Evolutionary conservation across 2,113 vertebrate genomes (phyloP), one percentile per base, ranked within the genome.

Genomic region (Mus pahari): DNA sequence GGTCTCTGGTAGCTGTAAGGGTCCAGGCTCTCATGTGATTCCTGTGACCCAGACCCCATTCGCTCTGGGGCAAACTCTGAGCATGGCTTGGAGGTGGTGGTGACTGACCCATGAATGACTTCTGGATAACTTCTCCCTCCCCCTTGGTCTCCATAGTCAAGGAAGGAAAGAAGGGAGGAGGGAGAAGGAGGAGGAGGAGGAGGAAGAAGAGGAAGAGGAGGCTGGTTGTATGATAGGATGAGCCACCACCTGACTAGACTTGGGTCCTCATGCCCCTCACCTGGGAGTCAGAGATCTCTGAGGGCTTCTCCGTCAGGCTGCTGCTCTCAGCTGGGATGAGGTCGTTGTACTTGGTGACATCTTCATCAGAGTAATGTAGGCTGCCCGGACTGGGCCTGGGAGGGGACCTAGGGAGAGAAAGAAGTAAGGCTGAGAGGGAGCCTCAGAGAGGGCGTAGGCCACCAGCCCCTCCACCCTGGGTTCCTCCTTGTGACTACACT

Each of bases 331-430:
- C 99, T 0, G 99, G 99, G 98, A 99, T 99, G 97, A 99, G 98
- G 98, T 99, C 99, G 0, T 99, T 99, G 98, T 99, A 99, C 96
- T 99, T 99, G 98, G 99, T 99, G 94, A 99, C 99, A 0, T 99
- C 99, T 97, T 99, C 99, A 0, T 99, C 99, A 0, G 99, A 99
- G 95, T 99, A 99, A 98, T 99, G 99, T 22, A 99, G 99, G 83
- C 99, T 99, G 94, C 99, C 99, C 0, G 99, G 99, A 97, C 99
- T 99, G 97, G 99, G 99, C 62, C 99, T 98, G 0, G 99, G 99
- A 0, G 99, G 99, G 58, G 99, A 99, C 98, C 99, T 99, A 1
- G 19, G 64, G 64, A 36, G 48, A 0, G 4, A 5, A 5, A 31
- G 11, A 3, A 12, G 50, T 3, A 71, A 31, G 42, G 71, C 70